Evolutionary conservation across 2,888 invertebrate genomes (phyloP), one percentile per base, ranked within the genome.

Genomic region (Tetrapedia diversipes): DNA sequence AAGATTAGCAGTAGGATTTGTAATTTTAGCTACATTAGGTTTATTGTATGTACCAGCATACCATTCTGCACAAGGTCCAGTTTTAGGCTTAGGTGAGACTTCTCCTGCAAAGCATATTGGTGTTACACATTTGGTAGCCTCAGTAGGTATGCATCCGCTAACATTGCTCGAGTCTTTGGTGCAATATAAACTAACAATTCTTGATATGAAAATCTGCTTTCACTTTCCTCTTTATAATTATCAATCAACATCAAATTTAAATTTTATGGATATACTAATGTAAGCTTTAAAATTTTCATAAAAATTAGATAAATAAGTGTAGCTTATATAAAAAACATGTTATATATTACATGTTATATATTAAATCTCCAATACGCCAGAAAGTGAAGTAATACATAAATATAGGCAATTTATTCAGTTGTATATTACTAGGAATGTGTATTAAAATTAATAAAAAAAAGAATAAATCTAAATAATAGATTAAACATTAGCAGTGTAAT

Each of bases 21-120:
- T 89, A 47, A 82, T 91, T 61, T 79, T 91, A 57, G 89, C 89
- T 68, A 86, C 88, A 63, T 80, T 91, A 56, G 91, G 90, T 63
- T 80, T 91, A 65, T 86, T 91, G 7, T 91, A 91, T 82, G 89
- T 91, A 59, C 91, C 91, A 71, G 91, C 91, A 54, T 91, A 91
- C 73, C 91, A 91, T 82, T 91, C 90, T 60, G 91, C 87, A 45
- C 91, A 91, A 82, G 88, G 88, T 56, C 89, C 91, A 79, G 84
- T 88, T 66, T 86, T 86, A 86, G 88, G 89, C 86, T 87, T 91
- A 90, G 90, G 91, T 90, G 91, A 91, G 89, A 88, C 87, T 80
- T 87, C 89, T 74, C 77, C 89, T 71, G 79, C 82, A 80, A 87
- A 89, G 81, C 82, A 87, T 87, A 83, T 86, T 80, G 85, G 86